Evolutionary conservation across 2,888 invertebrate genomes (phyloP), one percentile per base, ranked within the genome.

Genomic region (Lydus trimaculatus): DNA sequence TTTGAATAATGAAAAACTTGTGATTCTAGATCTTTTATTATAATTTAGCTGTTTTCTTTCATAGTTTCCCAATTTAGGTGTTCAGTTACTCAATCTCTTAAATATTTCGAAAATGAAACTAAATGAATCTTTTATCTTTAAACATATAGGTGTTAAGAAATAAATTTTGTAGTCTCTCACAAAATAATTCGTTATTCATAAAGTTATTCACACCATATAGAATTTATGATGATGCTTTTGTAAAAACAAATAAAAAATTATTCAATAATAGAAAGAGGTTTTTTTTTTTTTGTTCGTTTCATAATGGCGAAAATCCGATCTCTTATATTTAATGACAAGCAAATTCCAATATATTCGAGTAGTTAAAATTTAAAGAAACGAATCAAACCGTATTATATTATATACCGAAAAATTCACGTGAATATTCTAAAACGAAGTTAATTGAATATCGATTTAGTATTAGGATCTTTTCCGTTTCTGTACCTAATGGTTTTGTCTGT

Each of bases 401-500:
- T 23, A 52, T 52, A 52, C 52, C 23, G 11, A 52, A 52, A 61
- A 66, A 59, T 43, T 62, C 58, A 58, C 66, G 66, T 62, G 58
- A 66, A 66, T 62, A 66, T 66, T 52, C 52, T 52, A 52, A 33
- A 64, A 67, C 61, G 65, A 65, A 69, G 63, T 69, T 69, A 69
- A 69, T 69, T 69, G 69, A 69, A 52, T 52, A 52, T 52, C 52
- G 52, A 52, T 52, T 52, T 52, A 52, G 52, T 52, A 52, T 52
- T 52, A 52, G 52, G 52, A 52, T 52, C 52, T 52, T 52, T 43
- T 52, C 23, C 52, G 23, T 52, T 52, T 52, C 52, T 52, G 52
- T 52, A 52, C 52, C 52, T 52, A 52, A 52, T 52, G 52, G 52
- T 23, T 25, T 52, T 52, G 52, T 23, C 25, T 52, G 13, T 52